phyloP scores from a whole-genome alignment of 2,113 vertebrate genomes.

The Empidonax alnorum region DNA sequence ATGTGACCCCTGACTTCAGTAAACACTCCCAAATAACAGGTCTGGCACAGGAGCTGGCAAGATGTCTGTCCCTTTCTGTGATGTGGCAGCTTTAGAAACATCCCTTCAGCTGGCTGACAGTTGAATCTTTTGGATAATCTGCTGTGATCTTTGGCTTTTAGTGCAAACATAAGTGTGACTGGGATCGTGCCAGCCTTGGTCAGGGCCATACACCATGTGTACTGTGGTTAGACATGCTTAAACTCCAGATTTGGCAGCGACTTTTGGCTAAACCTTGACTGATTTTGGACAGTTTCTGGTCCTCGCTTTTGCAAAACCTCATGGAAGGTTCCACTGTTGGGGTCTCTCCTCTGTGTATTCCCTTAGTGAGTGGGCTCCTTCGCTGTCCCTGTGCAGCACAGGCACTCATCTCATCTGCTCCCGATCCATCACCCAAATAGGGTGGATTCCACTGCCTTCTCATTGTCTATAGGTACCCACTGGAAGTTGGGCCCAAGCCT shows the following conservation, averaged over 20 bases:
- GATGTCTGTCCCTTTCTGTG: slow-evolving; percentile 32
- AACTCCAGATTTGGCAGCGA: neutral
- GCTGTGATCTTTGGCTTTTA: neutral
- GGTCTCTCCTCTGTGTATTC: neutral
- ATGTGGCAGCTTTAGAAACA: neutral
- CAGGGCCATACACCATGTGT: neutral
- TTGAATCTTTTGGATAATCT: neutral
- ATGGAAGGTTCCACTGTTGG: accelerated
- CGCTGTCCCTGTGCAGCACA: neutral
- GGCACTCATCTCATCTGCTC: neutral
- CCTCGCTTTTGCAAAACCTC: neutral
- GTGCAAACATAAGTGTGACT: slow-evolving; percentile 18
- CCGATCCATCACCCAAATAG: neutral
- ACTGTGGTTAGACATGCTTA: neutral
- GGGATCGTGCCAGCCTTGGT: neutral
- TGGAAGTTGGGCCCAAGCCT: neutral
- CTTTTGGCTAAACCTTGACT: slow-evolving; percentile 12
- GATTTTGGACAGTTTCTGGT: neutral
- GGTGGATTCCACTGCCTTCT: neutral
- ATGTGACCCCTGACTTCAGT: neutral
- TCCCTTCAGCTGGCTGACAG: neutral
- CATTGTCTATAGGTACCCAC: neutral
- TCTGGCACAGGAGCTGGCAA: slow-evolving; percentile 21
- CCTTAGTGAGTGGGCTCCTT: neutral
- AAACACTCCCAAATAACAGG: neutral